Evolutionary conservation across 2,888 invertebrate genomes (phyloP), one percentile per base, ranked within the genome.

Genomic region (Drosophila demipolita): DNA sequence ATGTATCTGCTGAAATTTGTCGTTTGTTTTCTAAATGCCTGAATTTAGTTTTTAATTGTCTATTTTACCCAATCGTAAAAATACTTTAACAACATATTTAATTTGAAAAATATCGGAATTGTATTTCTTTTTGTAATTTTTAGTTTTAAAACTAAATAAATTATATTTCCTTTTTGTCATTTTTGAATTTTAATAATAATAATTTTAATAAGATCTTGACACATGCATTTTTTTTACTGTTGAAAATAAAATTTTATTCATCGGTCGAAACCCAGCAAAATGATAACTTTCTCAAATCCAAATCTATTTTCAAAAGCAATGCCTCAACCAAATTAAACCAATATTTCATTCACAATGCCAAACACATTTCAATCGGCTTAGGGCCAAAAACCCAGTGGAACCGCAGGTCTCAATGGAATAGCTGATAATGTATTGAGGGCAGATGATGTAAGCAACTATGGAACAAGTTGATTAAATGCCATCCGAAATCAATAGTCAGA

Each of bases 381-480:
- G 12, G 3, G 5, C 3, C 6, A 1, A 17, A 17, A 29, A 29
- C 29, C 29, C 1, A 29, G 29, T 29, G 29, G 6, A 29, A 29
- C 29, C 29, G 29, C 29, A 29, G 26, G 9, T 8, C 29, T 9
- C n/a, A 35, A 35, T 53, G 26, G 12, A 23, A 35, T 40, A 45
- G n/a, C 55, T 33, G 66, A 53, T 66, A 48, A 59, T 33, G n/a
- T 42, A 42, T 42, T 33, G 23, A 55, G 12, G 36, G 38, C 38
- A 12, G 23, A 7, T 33, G 26, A 38, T 55, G 38, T 29, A n/a
- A 50, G 49, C 20, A 57, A 20, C 26, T n/a, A 23, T 12, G 42
- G 26, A 50, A 54, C 45, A 42, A 52, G 29, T 63, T 77, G 66
- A 53, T 72, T 72, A 78, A 65, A 72, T 57, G 52, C 17, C 63